phyloP scores from a whole-genome alignment of 2,888 invertebrate species.

The Stenodera caucasica region DNA sequence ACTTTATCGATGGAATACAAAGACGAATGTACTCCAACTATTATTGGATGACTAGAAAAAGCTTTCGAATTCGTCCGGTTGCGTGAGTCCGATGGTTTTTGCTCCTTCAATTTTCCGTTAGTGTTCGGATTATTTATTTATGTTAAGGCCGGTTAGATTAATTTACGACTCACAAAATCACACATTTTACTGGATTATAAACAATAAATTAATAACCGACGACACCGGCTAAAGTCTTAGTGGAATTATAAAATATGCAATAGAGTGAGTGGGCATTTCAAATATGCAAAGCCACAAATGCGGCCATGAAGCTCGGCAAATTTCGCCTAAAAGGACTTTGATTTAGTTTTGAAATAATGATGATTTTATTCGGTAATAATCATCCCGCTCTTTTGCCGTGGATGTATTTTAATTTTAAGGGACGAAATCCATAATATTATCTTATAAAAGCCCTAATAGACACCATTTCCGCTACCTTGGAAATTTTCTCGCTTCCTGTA shows the following conservation, averaged over 20 bases:
- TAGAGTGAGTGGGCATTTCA: too few relatives aligned
- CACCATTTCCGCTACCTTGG: constrained; percentile 8
- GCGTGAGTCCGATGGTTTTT: background rate
- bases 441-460: constrained; percentile 12
- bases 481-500: background rate
- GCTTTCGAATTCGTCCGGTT: background rate
- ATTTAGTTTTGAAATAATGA: background rate
- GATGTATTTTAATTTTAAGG: too few relatives aligned
- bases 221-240: background rate
- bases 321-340: background rate
- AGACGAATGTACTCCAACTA: constrained; percentile 24
- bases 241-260: constrained; percentile 4
- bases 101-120: too few relatives aligned
- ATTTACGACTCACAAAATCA: constrained; percentile 28
- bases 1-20: constrained; percentile 28
- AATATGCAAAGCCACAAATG: constrained; percentile 10
- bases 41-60: background rate
- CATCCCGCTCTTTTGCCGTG: background rate
- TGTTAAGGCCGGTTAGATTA: constrained; percentile 19
- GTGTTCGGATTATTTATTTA: background rate
- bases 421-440: background rate
- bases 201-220: constrained; percentile 18
- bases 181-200: constrained; percentile 16
- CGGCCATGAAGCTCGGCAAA: background rate
- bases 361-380: background rate